Evolutionary conservation across 2,888 invertebrate genomes (phyloP), one percentile per base, ranked within the genome.

Genomic region (Aplocera efformata): DNA sequence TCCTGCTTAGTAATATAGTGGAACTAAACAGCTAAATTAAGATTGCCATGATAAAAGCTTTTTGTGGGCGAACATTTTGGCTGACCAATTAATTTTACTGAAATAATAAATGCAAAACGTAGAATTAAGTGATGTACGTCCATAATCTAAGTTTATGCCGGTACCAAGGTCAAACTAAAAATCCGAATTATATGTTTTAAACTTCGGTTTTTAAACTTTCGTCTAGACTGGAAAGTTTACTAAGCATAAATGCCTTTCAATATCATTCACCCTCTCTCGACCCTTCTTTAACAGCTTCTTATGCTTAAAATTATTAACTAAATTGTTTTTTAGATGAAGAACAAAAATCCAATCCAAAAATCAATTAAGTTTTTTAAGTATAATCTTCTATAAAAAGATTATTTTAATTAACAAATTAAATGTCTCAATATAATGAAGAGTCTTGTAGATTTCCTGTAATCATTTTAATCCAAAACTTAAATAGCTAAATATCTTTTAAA

Each of bases 51-150:
- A 53, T 45, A 43, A 33, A 48, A 53, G 25, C 39, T 41, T 36
- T 34, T 10, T 30, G 53, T 50, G 40, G 53, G 53, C 48, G 50
- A 31, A n/a, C 25, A 31, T 28, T 37, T 46, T 48, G 48, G 53
- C 13, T 33, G 10, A 36, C 36, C 33, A 43, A 48, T 43, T 32
- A 23, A 28, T 28, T 29, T 28, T 10, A 13, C n/a, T 7, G n/a
- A 10, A 31, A 35, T 21, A 7, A 10, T 17, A 21, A 27, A 30
- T 21, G 9, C 24, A 37, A 30, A 21, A 6, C 6, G 21, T 9
- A 9, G 10, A 5, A 8, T 13, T n/a, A 11, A 17, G 8, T 29
- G 8, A 29, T 29, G 17, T 17, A 17, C 8, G n/a, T 20, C 8
- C 8, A 6, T 17, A 3, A 2, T 1, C n/a, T n/a, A 26, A 26